Conservation (phyloP, 2,888 invertebrate species). For the Harpalus rubripes region DNA sequence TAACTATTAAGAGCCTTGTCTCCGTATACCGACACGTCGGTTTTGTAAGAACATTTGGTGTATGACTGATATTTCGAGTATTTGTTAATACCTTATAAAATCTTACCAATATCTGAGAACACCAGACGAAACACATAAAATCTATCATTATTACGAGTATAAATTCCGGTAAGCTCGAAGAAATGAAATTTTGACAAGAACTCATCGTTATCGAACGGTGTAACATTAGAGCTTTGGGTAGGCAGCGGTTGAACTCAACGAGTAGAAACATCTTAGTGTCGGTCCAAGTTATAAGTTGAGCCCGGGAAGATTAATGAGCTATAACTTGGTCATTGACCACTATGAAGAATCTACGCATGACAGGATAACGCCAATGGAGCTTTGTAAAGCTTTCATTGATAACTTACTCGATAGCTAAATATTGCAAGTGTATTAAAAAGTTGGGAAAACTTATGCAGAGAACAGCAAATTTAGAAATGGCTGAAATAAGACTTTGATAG, state of each 20-base stretch:
- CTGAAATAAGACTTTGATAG: too few relatives aligned
- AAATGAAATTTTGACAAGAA: conserved; percentile 40
- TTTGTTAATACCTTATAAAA: neutral
- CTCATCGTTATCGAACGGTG: conserved; percentile 44
- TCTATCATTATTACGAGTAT: conserved; percentile 33
- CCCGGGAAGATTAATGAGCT: conserved; percentile 50
- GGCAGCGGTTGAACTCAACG: neutral
- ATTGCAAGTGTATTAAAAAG: neutral
- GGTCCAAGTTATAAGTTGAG: conserved; percentile 47
- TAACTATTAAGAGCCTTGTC: too few relatives aligned
- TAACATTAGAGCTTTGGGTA: neutral
- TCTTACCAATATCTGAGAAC: neutral
- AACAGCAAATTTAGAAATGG: too few relatives aligned
- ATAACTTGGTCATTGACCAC: conserved; percentile 36
- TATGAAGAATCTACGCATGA: conserved; percentile 11
- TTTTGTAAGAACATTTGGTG: too few relatives aligned
- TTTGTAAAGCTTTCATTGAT: neutral
- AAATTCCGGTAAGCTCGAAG: conserved; percentile 29
- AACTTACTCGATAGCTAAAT: neutral
- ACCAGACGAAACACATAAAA: conserved; percentile 7
- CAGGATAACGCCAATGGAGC: too few relatives aligned
- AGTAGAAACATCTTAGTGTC: conserved; percentile 44
- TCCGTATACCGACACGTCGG: too few relatives aligned
- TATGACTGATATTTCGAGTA: too few relatives aligned
- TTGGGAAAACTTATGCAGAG: too few relatives aligned